Evolutionary conservation across 2,797 vertebrate species (phyloP).

Genomic region (Dipus sagitta): DNA sequence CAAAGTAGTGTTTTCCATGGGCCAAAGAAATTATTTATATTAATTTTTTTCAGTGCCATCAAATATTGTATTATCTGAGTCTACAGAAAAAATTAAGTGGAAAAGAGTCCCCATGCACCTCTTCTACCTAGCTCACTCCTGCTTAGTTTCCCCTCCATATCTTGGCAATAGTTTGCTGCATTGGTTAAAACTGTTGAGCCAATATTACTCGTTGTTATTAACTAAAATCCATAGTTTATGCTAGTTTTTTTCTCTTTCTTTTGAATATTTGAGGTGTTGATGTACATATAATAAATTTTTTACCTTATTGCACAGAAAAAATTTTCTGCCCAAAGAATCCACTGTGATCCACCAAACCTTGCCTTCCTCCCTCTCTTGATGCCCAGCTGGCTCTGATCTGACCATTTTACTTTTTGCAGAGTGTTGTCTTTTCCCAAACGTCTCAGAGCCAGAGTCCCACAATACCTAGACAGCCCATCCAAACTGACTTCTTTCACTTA

Average conservation of each 20-base stretch:
- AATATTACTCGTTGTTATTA: not conserved
- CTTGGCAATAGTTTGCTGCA: not conserved
- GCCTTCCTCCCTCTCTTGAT: not conserved
- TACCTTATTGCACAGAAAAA: constrained; percentile 5
- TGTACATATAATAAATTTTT: not conserved
- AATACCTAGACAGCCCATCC: not conserved
- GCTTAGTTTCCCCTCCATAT: not conserved
- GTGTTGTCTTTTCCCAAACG: not conserved
- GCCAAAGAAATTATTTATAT: constrained; percentile 23
- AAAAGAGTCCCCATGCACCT: not conserved
- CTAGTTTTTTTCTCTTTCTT: constrained; percentile 5
- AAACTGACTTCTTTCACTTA: not conserved
- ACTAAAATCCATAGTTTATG: not conserved
- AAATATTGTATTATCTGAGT: not conserved
- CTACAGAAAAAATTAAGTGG: not conserved
- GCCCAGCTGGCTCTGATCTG: not conserved
- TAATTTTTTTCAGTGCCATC: not conserved
- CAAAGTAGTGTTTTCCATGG: not conserved
- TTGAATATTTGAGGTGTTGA: not conserved
- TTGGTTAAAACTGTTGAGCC: not conserved
- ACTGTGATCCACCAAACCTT: not conserved
- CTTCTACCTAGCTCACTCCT: fast-evolving
- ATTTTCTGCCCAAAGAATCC: not conserved
- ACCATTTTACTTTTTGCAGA: not conserved
- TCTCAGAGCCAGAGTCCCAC: not conserved